phyloP scores from a whole-genome alignment of 1,140 invertebrate species.

The Drosophila takahashii region DNA sequence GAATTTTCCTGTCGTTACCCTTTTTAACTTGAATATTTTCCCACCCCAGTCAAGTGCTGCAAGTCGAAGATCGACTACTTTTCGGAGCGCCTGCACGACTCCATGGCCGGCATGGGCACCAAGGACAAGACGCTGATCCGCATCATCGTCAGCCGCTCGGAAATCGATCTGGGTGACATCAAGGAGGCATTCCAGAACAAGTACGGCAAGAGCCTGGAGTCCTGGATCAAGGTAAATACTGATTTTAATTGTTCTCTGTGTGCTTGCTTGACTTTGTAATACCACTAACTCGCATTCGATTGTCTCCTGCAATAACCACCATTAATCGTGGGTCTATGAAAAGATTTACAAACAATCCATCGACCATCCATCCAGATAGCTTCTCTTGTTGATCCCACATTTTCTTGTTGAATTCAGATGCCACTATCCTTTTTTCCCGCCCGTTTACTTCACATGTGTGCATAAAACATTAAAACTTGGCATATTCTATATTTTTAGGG shows the following conservation, averaged over 20 bases:
- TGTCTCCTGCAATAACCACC: conserved; percentile 8
- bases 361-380: conserved; percentile 10
- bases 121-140: conserved; percentile 95
- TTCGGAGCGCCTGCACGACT: conserved; percentile 94
- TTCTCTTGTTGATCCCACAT: conserved; percentile 16
- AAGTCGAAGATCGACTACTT: conserved; percentile 97
- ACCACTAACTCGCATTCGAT: conserved; percentile 30
- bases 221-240: conserved; percentile 92
- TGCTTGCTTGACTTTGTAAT: conserved; percentile 14
- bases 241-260: conserved; percentile 4
- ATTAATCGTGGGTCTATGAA: conserved; percentile 6
- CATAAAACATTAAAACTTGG: conserved; percentile 74
- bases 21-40: not conserved
- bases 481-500: conserved; percentile 88
- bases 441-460: conserved; percentile 61
- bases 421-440: conserved; percentile 7
- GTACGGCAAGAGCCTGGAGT: conserved; percentile 93
- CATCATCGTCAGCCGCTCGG: conserved; percentile 95
- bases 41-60: conserved; percentile 91
- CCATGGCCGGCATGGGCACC: conserved; percentile 95
- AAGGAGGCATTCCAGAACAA: conserved; percentile 94
- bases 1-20: not conserved
- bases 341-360: not conserved
- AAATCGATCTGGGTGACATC: conserved; percentile 96
- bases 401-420: conserved; percentile 9